phyloP scores from a whole-genome alignment of 1,140 invertebrate genomes.

The Drosophila sproati region DNA sequence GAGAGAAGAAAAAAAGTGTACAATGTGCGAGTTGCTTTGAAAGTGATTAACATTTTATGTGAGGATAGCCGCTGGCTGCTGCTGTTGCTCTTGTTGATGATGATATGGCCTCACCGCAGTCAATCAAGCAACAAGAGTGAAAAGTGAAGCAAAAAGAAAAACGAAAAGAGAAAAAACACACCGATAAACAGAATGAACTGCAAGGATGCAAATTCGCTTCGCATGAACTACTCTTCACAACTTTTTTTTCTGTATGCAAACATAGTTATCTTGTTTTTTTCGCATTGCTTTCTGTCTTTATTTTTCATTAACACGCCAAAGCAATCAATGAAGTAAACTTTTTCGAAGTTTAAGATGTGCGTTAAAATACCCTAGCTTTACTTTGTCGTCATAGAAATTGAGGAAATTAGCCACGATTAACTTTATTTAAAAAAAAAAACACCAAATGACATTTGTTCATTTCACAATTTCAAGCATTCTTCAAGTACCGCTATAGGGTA shows the following conservation, averaged over 20 bases:
- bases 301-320: slow-evolving; percentile 4
- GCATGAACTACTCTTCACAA: not conserved
- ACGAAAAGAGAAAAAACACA: not conserved
- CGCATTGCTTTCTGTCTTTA: not conserved
- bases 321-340: slow-evolving; percentile 17
- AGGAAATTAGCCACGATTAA: not conserved
- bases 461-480: not conserved
- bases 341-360: not conserved
- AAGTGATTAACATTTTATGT: slow-evolving; percentile 73
- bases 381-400: not conserved
- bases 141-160: slow-evolving; percentile 20
- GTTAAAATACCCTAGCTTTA: not conserved
- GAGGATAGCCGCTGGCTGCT: slow-evolving; percentile 35
- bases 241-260: slow-evolving; percentile 11
- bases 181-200: not conserved
- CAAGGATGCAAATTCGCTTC: not conserved
- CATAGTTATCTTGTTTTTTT: slow-evolving; percentile 5
- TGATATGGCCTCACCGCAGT: slow-evolving; percentile 19
- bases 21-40: slow-evolving; percentile 40
- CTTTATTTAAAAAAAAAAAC: not conserved
- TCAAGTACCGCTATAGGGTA: slow-evolving; percentile 10
- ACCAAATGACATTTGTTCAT: slow-evolving; percentile 11
- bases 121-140: slow-evolving; percentile 31
- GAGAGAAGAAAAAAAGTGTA: slow-evolving; percentile 42
- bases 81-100: not conserved